Base-by-base conservation (phyloP, 1,140 invertebrate species). In the Bombus waltoni region DNA sequence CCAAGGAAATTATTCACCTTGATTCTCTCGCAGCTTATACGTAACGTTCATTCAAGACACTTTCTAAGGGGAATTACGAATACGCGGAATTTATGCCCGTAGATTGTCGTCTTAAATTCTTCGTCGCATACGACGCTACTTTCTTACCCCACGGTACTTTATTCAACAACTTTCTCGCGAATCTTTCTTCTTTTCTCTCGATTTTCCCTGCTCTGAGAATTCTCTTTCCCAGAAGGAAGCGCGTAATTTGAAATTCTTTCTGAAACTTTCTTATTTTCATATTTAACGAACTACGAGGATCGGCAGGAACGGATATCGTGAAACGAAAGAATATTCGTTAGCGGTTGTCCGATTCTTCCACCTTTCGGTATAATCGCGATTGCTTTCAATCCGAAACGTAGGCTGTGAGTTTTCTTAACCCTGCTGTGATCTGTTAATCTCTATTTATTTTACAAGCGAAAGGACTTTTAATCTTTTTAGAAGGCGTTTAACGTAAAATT, bases 251-350 rank as follows among this genome's bases (percentile, higher is more conserved):
- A 66, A 66, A 38, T 78, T 38, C 32, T 28, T 44, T 28, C 32
- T 6, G 44, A 32, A 65, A 77, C n/a, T 42, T 65, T 74, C 38
- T 42, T 76, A 59, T 53, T 53, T 72, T 32, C 57, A 13, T 59
- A 59, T 28, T 72, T 78, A 72, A 53, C 42, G 25, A 40, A 40
- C 8, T n/a, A 70, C 44, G 18, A 53, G 53, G 71, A 76, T 75
- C 47, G 62, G 13, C 28, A 35, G 25, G 44, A 13, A 53, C 3
- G n/a, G 11, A 44, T 42, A 25, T 57, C 4, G 22, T 3, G 53
- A 13, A 80, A 70, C 13, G 38, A 35, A 70, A 22, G 78, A 32
- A 53, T n/a, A 81, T 81, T 72, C 18, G 18, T n/a, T 72, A n/a
- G 28, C 25, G 25, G 11, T n/a, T 15, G 11, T 42, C 1, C 35